Evolutionary conservation across 1,140 invertebrate genomes (phyloP).

Genomic region (Philotrypesis tridentata): DNA sequence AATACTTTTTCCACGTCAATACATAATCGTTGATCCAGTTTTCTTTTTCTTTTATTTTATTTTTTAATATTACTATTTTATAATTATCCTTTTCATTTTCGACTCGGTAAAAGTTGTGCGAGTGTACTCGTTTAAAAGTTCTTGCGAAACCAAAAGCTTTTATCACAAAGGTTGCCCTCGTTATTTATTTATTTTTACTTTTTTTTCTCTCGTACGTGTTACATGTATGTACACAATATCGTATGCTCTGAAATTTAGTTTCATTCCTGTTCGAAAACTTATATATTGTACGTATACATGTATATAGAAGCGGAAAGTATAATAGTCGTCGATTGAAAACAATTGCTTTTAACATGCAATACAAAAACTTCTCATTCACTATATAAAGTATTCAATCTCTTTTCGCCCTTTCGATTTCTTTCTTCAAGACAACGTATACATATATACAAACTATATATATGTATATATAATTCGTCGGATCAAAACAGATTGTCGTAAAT

Average conservation of each 20-base stretch:
- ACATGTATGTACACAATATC: background rate
- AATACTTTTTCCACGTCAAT: background rate
- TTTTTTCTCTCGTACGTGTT: background rate
- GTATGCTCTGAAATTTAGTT: background rate
- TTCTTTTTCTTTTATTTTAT: constrained; percentile 10
- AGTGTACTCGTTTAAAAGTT: background rate
- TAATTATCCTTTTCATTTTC: background rate
- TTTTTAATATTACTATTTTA: background rate
- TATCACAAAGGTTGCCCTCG: background rate
- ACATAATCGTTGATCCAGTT: constrained; percentile 1
- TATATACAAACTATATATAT: background rate
- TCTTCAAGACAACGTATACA: background rate
- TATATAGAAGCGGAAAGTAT: background rate
- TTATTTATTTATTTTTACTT: background rate
- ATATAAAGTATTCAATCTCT: background rate
- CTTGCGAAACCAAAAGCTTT: background rate
- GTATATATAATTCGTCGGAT: background rate
- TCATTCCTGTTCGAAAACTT: background rate
- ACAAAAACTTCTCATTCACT: background rate
- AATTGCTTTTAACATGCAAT: background rate
- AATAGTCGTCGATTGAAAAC: background rate
- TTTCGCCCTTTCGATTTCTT: constrained; percentile 18
- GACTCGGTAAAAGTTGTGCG: background rate
- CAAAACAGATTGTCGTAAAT: background rate
- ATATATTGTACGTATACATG: no score